Evolutionary conservation across 2,888 invertebrate species (phyloP).

Genomic region (Eucera pruinosa): DNA sequence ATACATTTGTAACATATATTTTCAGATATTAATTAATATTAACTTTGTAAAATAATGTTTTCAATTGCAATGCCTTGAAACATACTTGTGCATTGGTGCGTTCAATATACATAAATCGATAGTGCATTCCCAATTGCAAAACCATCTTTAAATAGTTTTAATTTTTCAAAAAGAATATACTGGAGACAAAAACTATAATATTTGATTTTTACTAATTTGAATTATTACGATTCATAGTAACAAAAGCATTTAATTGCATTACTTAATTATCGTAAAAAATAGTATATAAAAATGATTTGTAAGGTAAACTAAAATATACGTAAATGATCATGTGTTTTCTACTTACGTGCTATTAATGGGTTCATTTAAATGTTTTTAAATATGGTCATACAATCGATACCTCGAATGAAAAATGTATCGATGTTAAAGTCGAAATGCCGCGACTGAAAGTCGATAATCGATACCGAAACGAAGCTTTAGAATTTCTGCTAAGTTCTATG

Average conservation of each 20-base stretch:
- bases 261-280: not conserved
- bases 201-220: not conserved
- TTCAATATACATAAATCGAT: too few relatives aligned
- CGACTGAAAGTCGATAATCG: conserved; percentile 28
- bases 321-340: too few relatives aligned
- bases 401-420: conserved; percentile 19
- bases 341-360: too few relatives aligned
- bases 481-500: conserved; percentile 41
- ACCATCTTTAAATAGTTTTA: too few relatives aligned
- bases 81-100: too few relatives aligned
- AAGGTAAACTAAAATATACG: not conserved
- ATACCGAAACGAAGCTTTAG: conserved; percentile 25
- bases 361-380: too few relatives aligned
- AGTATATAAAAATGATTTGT: not conserved
- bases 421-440: conserved; percentile 17
- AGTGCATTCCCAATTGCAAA: too few relatives aligned
- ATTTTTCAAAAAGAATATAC: too few relatives aligned
- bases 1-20: too few relatives aligned
- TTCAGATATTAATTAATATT: too few relatives aligned
- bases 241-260: not conserved
- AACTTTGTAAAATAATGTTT: too few relatives aligned
- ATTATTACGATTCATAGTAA: not conserved
- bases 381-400: not conserved
- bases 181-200: not conserved
- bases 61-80: too few relatives aligned